Base-by-base conservation (phyloP, 2,888 invertebrate genomes). In the Glyphotaelius pellucidus region DNA sequence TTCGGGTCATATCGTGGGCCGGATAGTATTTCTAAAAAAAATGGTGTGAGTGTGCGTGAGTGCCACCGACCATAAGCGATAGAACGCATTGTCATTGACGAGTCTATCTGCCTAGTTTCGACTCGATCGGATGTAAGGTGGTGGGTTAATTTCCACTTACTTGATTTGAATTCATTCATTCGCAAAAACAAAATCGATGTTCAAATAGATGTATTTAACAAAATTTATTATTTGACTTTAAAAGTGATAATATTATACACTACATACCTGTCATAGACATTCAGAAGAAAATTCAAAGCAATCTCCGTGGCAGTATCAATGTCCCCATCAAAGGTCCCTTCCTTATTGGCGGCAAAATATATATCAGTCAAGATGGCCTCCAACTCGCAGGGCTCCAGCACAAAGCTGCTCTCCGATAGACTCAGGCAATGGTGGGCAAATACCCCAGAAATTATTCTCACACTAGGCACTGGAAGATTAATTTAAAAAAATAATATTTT, bases 321-420 rank as follows among this genome's bases (percentile, higher is more conserved):
- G 94, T 97, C 96, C 89, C 97, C 97, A 94, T 96, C 96, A 88
- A 96, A 96, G 91, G 96, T 94, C 85, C 96, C 96, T 94, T 97
- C 97, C 94, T 97, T 97, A 94, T 97, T 97, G 0, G 97, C 97
- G 32, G 97, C 97, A 95, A 97, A 97, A 94, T 97, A 98, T 93
- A 98, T 97, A 94, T 98, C 98, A 2, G 97, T 97, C 11, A 98
- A 95, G 30, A 98, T 97, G 86, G 97, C 97, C 94, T 98, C 97
- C 35, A 98, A 94, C 94, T 98, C 98, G 80, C 96, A 96, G 52
- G 97, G 96, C 94, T 97, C 97, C 81, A 98, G 95, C 42, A 96
- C 96, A 31, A 97, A 95, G 93, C 97, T 96, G 94, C 97, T 97
- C 94, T 98, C 98, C 3, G 97, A 97, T 0, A 97, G 95, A 91